A percentile compares a stretch with the other conserved stretches of the same genome.
phyloP scores from a whole-genome alignment of 2,888 invertebrate genomes.

The Acrocera orbiculus region DNA sequence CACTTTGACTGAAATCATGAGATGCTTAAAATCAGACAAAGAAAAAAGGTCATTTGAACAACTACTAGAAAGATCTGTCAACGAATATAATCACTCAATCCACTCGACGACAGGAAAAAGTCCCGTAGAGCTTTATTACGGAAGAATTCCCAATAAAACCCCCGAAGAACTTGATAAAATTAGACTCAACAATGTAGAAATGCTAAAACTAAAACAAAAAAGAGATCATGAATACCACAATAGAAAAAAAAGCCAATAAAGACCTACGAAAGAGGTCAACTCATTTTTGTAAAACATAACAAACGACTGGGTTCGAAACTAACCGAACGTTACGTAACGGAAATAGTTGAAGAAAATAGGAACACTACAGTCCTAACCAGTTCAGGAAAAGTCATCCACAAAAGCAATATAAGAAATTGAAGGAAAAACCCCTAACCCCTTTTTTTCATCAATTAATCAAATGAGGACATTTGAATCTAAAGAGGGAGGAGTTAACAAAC shows the following conservation, averaged over 20 bases:
- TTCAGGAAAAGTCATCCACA: not conserved
- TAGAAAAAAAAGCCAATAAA: slow-evolving; percentile 6
- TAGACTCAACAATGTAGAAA: not conserved
- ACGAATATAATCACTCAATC: slow-evolving; percentile 4
- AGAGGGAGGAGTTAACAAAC: too few species aligned
- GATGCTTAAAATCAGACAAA: slow-evolving; percentile 1
- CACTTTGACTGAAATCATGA: slow-evolving; percentile 7
- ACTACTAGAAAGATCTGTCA: slow-evolving; percentile 1
- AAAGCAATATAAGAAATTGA: not conserved
- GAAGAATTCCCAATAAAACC: not conserved
- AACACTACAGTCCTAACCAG: not conserved
- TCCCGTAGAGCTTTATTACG: not conserved
- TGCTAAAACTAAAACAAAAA: not conserved
- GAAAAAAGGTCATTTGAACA: not conserved
- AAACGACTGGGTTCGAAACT: too few species aligned
- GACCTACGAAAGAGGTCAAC: slow-evolving; percentile 8
- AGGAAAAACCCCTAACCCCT: too few species aligned
- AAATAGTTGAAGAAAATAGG: slow-evolving; percentile 10
- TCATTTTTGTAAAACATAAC: slow-evolving; percentile 10
- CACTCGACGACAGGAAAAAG: slow-evolving; percentile 3
- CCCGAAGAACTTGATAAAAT: not conserved
- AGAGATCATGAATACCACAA: slow-evolving; percentile 1
- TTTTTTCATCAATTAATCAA: too few species aligned
- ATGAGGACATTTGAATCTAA: too few species aligned
- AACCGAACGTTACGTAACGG: slow-evolving; percentile 8